Conservation (phyloP, 2,113 vertebrate species). For the Atrichornis clamosus region DNA sequence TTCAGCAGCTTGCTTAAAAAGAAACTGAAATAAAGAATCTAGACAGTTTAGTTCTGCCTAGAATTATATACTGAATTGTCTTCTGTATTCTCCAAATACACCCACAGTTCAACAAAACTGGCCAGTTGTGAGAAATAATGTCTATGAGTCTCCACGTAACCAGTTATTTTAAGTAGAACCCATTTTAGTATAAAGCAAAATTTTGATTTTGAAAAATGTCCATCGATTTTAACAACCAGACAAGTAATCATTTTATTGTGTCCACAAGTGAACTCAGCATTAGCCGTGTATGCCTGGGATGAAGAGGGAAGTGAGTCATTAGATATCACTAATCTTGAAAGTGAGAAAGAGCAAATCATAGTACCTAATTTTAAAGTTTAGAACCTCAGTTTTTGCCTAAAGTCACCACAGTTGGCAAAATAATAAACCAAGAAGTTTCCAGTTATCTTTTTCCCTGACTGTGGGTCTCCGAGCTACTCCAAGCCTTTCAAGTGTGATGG, state of each 20-base stretch:
- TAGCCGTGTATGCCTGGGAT: neutral
- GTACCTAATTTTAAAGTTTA: neutral
- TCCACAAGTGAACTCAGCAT: neutral
- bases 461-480: neutral
- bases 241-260: neutral
- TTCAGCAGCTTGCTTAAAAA: neutral
- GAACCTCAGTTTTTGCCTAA: neutral
- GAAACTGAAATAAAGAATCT: neutral
- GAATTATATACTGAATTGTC: neutral
- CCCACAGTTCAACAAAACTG: neutral
- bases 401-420: neutral
- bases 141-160: neutral
- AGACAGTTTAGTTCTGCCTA: neutral
- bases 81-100: neutral
- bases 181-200: neutral
- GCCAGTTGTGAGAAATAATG: neutral
- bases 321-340: neutral
- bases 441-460: no score
- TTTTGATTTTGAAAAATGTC: neutral
- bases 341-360: neutral
- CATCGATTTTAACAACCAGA: neutral
- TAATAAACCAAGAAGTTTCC: neutral
- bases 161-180: neutral
- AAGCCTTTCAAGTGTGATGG: neutral
- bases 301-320: neutral